These are phyloP conservation scores for Zosterops pallidus DNA, from an alignment of 2,113 vertebrate genomes.

Conservation along the genomic window DNA sequence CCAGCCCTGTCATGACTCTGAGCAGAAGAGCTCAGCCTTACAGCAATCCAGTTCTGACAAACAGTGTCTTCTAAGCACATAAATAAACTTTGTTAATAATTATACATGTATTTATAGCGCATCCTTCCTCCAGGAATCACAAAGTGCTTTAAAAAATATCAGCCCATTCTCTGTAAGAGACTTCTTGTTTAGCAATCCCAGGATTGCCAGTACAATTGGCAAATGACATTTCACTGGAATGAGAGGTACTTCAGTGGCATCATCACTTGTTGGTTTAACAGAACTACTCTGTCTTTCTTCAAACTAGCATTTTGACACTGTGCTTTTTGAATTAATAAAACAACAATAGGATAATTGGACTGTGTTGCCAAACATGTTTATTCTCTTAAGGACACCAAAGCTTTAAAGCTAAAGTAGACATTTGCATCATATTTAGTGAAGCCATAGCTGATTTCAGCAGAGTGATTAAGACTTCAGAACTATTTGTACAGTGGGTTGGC, in stretches of 20 bases:
- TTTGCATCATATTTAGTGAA: not conserved
- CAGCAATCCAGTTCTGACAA: not conserved
- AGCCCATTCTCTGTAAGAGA: not conserved
- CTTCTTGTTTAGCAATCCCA: not conserved
- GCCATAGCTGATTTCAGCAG: not conserved
- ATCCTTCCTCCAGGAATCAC: conserved; percentile 4
- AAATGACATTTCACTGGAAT: not conserved
- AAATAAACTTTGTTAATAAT: not conserved
- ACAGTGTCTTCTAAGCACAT: not conserved
- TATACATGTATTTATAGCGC: not conserved
- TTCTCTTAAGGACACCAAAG: not conserved
- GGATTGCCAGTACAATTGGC: not conserved
- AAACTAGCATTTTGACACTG: not conserved
- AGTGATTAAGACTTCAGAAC: not conserved
- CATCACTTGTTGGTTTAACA: not conserved
- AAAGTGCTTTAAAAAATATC: not conserved
- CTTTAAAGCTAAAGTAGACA: not conserved
- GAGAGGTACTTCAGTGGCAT: not conserved
- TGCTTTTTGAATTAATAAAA: not conserved
- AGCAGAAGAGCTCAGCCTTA: not conserved
- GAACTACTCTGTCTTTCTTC: not conserved
- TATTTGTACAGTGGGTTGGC: not conserved
- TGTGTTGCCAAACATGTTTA: not conserved
- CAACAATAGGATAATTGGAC: not conserved
- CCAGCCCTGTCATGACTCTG: not conserved